Percentiles rank a stretch among this genome's conserved stretches.
Conservation (phyloP, 2,113 vertebrate species). For the Megalops atlanticus region DNA sequence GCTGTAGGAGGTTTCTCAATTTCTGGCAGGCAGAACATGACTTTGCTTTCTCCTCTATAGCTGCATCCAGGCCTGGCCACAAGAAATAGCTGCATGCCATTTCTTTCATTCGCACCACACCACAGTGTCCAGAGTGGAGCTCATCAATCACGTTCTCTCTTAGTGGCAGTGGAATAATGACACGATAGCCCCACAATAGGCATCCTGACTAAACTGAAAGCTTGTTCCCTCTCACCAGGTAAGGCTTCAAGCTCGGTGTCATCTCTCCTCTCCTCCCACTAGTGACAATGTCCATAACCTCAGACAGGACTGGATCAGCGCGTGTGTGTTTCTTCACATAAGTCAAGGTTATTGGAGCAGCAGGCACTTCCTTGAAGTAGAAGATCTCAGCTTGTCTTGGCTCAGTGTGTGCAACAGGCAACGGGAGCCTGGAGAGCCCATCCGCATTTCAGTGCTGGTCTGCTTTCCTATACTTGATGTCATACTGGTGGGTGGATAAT, state of each 20-base stretch:
- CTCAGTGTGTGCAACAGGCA: neutral
- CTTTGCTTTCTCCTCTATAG: neutral
- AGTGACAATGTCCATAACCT: constrained; percentile 23
- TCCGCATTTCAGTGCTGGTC: neutral
- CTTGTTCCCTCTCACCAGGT: constrained; percentile 17
- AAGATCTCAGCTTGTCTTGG: neutral
- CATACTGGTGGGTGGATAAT: neutral
- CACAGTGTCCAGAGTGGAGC: too few species aligned
- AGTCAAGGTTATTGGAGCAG: constrained; percentile 15
- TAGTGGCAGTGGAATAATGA: too few species aligned
- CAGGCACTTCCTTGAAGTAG: constrained; percentile 1
- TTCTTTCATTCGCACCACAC: constrained; percentile 28
- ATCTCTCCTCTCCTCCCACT: constrained; percentile 17
- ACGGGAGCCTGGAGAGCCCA: constrained; percentile 9
- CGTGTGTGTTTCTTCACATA: neutral
- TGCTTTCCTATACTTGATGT: neutral
- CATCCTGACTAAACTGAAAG: constrained; percentile 27
- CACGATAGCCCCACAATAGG: too few species aligned
- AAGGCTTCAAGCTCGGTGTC: constrained; percentile 21
- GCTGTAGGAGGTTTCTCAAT: too few species aligned
- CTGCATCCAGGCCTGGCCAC: constrained; percentile 27
- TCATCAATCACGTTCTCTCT: too few species aligned
- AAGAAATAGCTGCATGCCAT: constrained; percentile 25
- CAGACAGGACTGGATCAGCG: constrained; percentile 12
- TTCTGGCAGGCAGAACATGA: too few species aligned